These are phyloP conservation scores for Chloromyia formosa DNA, from an alignment of 2,888 invertebrate species.

Conservation along the genomic window DNA sequence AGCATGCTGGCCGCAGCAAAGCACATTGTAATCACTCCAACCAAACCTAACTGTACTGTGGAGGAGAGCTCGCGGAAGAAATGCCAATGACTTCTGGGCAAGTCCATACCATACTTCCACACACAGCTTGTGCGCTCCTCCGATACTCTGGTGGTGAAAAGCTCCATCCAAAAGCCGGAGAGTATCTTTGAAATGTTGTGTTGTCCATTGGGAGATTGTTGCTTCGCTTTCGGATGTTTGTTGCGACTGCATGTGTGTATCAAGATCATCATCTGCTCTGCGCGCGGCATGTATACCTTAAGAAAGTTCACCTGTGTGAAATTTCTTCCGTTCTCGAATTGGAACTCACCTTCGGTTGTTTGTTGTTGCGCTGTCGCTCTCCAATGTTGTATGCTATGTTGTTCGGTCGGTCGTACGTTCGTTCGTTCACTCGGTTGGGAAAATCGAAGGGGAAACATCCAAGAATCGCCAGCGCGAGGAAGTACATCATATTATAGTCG, in stretches of 20 bases:
- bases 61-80: slow-evolving; percentile 1
- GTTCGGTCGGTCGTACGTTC: not conserved
- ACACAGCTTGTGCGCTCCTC: no score
- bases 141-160: no score
- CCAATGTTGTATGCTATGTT: slow-evolving; percentile 20
- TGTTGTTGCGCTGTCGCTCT: slow-evolving; percentile 12
- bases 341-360: no score
- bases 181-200: slow-evolving; percentile 25
- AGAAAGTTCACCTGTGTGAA: no score
- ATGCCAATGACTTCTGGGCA: slow-evolving; percentile 43
- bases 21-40: no score
- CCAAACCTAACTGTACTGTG: slow-evolving; percentile 40
- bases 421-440: not conserved
- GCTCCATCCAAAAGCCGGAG: no score
- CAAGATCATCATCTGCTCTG: no score
- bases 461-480: not conserved
- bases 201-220: not conserved
- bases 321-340: no score
- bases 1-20: slow-evolving; percentile 12
- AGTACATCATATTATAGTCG: slow-evolving; percentile 2
- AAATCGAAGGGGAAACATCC: slow-evolving; percentile 6
- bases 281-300: no score
- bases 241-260: not conserved
- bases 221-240: slow-evolving; percentile 10
- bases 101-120: not conserved